Conservation (phyloP, 2,113 vertebrate genomes). For the Centropus bengalensis region DNA sequence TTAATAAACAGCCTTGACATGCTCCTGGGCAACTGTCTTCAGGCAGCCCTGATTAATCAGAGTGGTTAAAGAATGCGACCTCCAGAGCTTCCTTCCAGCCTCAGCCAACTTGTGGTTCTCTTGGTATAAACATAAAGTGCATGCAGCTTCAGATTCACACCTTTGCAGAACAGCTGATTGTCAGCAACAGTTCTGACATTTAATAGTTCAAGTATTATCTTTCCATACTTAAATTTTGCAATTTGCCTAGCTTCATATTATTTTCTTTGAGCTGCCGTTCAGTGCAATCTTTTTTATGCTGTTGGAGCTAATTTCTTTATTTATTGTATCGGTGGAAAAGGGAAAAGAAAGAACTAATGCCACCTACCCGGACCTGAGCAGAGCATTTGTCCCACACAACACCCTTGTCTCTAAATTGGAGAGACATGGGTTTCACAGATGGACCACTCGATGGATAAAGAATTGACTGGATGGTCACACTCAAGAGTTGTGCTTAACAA, state of each 20-base stretch:
- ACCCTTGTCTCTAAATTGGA: too few species aligned
- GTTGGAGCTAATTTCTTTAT: neutral
- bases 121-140: neutral
- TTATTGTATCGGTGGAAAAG: neutral
- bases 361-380: too few species aligned
- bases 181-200: neutral
- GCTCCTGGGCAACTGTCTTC: neutral
- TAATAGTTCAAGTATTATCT: neutral
- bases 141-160: neutral
- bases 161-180: neutral
- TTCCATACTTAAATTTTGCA: neutral
- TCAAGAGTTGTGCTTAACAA: too few species aligned
- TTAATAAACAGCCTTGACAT: neutral
- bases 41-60: neutral
- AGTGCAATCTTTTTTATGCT: neutral
- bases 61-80: neutral
- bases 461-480: too few species aligned
- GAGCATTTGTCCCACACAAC: too few species aligned
- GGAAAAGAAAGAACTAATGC: too few species aligned
- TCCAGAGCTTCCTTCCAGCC: neutral
- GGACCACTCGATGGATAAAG: too few species aligned
- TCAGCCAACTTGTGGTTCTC: neutral
- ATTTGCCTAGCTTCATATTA: neutral
- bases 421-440: too few species aligned
- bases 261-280: neutral